Base-by-base conservation (phyloP, 2,797 vertebrate genomes). In the Channa striata region DNA sequence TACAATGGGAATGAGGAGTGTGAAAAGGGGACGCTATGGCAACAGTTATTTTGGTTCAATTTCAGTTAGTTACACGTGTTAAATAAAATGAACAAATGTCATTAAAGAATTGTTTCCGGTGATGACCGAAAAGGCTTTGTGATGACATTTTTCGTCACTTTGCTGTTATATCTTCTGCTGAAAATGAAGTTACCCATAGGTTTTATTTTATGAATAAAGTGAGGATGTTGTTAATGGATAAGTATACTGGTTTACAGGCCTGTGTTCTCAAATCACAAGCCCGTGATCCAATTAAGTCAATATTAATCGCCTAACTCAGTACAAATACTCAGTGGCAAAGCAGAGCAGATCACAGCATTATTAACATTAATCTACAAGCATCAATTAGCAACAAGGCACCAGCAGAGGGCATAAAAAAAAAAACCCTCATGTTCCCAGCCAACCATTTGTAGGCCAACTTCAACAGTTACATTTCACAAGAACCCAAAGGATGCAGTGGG, bases 401-500 rank as follows among this genome's bases (percentile, higher is more conserved):
- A 86, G 73, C 77, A 86, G 85, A 75, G 86, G 84, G 83, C 81
- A 83, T 84, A 67, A 81, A 68, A 74, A 67, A 81, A 68, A 74
- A 80, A 87, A 56, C 67, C 71, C 82, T 66, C 47, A 46, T 66
- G 57, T 59, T 65, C 66, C 47, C 59, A 57, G 52, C 46, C 61
- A 74, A 48, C 21, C 34, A 34, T 78, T 72, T 70, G 64, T 78
- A 64, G 71, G 62, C 33, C 68, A 68, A 23, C 74, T 64, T 49
- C 71, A 72, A 57, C 61, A 66, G 78, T 52, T 59, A 21, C 42
- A 51, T 67, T 74, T 74, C 67, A 61, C 68, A 83, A 78, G 33
- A 74, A 59, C 53, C 54, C 50, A 69, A 48, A 63, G 48, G 43
- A 74, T 46, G 63, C 69, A 63, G 36, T 6, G 10, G 46, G 54